Conservation (phyloP, 2,113 vertebrate genomes). For the Parus major region DNA sequence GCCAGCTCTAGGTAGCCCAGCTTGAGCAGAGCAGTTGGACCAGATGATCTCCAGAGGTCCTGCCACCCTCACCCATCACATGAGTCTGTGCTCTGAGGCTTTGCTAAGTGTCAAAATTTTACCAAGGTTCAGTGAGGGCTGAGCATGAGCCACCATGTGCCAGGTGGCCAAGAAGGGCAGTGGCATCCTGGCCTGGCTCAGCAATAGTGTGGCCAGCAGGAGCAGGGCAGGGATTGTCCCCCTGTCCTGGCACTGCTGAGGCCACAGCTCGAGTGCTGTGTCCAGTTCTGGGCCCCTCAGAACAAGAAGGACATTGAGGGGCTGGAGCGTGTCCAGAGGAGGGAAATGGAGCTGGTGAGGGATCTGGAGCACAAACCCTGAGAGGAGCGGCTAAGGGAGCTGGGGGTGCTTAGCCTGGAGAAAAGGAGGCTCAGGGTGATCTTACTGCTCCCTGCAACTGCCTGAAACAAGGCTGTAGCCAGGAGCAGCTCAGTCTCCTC, state of each 20-base stretch:
- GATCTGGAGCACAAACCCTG: background rate
- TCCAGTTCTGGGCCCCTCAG: background rate
- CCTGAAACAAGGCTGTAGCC: background rate
- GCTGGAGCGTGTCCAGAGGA: background rate
- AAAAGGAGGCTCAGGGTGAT: background rate
- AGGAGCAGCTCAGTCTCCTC: background rate
- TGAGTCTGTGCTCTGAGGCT: background rate
- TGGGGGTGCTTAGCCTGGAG: background rate
- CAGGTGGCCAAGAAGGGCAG: background rate
- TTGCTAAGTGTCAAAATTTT: background rate
- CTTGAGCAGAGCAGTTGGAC: fast-evolving
- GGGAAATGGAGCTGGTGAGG: fast-evolving
- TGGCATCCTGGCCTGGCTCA: background rate
- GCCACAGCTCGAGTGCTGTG: background rate
- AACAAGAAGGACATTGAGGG: fast-evolving
- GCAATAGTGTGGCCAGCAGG: background rate
- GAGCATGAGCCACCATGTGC: fast-evolving
- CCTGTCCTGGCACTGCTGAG: fast-evolving
- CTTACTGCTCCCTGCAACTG: background rate
- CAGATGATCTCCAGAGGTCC: background rate
- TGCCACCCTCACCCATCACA: background rate
- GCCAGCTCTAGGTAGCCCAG: fast-evolving
- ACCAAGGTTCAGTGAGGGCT: background rate
- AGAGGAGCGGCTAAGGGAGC: background rate
- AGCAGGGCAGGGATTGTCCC: background rate